Evolutionary conservation across 1,140 invertebrate species (phyloP).

Genomic region (Dufourea novaeangliae): DNA sequence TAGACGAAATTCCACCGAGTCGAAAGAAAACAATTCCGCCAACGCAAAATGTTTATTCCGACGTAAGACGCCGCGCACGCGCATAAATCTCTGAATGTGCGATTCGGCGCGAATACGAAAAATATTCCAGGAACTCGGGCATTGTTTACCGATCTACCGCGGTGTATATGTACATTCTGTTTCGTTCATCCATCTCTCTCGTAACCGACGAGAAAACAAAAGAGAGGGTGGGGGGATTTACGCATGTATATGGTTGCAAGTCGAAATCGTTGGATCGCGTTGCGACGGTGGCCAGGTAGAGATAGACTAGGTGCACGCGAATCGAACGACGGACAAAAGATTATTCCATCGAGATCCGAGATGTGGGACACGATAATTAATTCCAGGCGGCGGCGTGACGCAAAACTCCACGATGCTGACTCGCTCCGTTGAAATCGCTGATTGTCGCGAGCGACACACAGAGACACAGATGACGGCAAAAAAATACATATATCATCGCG

Average conservation of each 20-base stretch:
- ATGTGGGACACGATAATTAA: constrained; percentile 29
- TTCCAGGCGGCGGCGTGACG: constrained; percentile 1
- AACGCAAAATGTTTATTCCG: background rate
- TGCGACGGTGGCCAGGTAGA: background rate
- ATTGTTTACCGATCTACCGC: background rate
- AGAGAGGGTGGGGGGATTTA: too few species aligned
- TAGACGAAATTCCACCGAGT: background rate
- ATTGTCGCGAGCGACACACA: constrained; percentile 1
- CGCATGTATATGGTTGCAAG: too few species aligned
- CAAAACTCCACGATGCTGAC: background rate
- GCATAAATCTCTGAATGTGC: background rate
- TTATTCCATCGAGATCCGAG: background rate
- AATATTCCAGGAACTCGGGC: background rate
- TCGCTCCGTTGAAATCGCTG: background rate
- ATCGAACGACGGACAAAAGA: constrained; percentile 1
- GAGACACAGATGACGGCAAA: too few species aligned
- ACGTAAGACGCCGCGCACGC: background rate
- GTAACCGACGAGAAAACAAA: too few species aligned
- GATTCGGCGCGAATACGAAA: background rate
- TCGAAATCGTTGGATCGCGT: too few species aligned
- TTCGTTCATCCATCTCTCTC: too few species aligned
- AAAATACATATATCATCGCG: too few species aligned
- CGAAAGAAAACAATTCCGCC: background rate
- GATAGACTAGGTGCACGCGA: background rate
- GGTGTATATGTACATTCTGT: background rate